Conservation (phyloP, 2,797 vertebrate genomes). For the Natrix natrix region DNA sequence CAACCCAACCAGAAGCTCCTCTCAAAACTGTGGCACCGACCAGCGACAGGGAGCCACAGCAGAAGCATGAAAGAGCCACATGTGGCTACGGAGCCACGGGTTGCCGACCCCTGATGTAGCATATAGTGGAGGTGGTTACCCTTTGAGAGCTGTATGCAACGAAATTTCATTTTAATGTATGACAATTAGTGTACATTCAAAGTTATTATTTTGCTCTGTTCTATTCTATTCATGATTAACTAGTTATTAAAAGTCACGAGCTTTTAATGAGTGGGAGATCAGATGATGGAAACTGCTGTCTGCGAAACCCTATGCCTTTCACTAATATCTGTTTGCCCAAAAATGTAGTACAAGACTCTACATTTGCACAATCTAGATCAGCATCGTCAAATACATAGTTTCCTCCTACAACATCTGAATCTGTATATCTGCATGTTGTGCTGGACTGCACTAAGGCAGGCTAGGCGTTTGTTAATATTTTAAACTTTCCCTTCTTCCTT, state of each 20-base stretch:
- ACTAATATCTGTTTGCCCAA: neutral
- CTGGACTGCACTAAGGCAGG: neutral
- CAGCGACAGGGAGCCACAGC: too few relatives aligned
- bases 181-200: too few relatives aligned
- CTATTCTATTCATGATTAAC: neutral
- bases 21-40: too few relatives aligned
- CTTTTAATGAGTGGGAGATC: neutral
- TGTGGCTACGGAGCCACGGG: too few relatives aligned
- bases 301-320: neutral
- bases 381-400: neutral
- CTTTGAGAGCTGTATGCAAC: too few relatives aligned
- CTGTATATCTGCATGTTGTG: neutral
- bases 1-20: too few relatives aligned
- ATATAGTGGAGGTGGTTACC: too few relatives aligned
- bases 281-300: neutral
- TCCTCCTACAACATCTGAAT: neutral
- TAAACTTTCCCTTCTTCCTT: neutral
- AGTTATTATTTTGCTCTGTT: too few relatives aligned
- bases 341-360: neutral
- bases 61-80: too few relatives aligned
- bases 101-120: too few relatives aligned
- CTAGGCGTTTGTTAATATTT: neutral
- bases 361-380: neutral
- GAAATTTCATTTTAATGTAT: too few relatives aligned
- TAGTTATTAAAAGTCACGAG: neutral